phyloP scores from a whole-genome alignment of 2,113 vertebrate species.

The Cyanoramphus novaezelandiae region DNA sequence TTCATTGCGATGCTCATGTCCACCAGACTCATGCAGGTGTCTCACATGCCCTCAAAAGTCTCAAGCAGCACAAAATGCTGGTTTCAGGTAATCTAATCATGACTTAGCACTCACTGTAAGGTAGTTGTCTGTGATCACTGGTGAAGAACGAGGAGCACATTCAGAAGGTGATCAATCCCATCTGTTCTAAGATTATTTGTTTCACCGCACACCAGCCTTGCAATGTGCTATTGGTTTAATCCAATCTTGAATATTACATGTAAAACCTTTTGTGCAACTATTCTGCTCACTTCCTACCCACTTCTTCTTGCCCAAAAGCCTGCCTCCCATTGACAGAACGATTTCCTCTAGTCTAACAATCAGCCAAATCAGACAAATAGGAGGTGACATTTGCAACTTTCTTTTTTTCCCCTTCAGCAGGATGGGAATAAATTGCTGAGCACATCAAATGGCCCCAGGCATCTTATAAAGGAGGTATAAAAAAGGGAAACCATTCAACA shows the following conservation, averaged over 20 bases:
- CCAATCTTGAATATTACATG: neutral
- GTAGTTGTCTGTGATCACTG: neutral
- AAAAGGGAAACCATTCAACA: neutral
- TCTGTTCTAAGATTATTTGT: neutral
- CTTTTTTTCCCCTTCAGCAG: neutral
- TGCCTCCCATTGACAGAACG: neutral
- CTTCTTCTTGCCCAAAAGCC: neutral
- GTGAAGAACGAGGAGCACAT: neutral
- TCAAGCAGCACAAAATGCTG: neutral
- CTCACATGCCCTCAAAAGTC: neutral
- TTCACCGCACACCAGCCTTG: neutral
- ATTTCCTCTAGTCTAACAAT: neutral
- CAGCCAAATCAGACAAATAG: neutral
- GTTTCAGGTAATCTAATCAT: neutral
- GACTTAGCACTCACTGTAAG: neutral
- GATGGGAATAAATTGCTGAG: neutral
- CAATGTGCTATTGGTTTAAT: neutral
- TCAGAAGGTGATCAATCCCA: neutral
- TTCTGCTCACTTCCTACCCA: neutral
- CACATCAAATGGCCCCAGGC: neutral
- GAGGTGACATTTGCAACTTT: neutral
- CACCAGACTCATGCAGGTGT: neutral
- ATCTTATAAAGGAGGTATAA: neutral
- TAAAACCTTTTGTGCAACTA: neutral
- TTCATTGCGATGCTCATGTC: neutral